Evolutionary conservation across 2,888 invertebrate genomes (phyloP).

Genomic region (Aphidoletes aphidimyza): DNA sequence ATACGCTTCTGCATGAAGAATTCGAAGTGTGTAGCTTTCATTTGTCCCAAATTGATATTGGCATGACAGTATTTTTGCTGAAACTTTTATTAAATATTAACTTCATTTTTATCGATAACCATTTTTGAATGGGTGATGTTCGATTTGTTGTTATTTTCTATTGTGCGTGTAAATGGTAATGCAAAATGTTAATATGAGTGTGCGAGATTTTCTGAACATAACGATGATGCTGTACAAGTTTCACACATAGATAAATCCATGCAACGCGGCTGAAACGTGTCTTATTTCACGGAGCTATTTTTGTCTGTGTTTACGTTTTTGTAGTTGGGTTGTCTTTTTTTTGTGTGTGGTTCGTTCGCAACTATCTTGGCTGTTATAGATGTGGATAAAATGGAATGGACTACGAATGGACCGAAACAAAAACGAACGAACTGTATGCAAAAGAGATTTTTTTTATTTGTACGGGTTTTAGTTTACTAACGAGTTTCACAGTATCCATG

Average conservation of each 20-base stretch:
- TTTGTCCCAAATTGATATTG: no score
- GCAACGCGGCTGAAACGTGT: slow-evolving; percentile 25
- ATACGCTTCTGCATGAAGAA: no score
- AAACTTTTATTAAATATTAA: no score
- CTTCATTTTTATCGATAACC: no score
- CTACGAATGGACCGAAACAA: background rate
- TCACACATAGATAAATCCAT: slow-evolving; percentile 29
- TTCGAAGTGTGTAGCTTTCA: no score
- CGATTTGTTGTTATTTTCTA: background rate
- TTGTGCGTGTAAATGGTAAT: slow-evolving; percentile 37
- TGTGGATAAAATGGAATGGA: background rate
- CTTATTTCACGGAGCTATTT: slow-evolving; percentile 20
- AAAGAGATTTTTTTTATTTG: background rate
- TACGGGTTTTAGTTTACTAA: slow-evolving; percentile 37
- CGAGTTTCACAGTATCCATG: background rate
- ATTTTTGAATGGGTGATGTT: no score
- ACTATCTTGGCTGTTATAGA: background rate
- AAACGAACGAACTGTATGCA: background rate
- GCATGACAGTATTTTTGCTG: no score
- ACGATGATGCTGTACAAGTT: no score
- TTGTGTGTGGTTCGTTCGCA: background rate
- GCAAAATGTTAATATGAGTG: slow-evolving; percentile 4
- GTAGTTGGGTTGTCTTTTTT: background rate
- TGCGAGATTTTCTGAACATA: no score
- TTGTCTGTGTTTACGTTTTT: slow-evolving; percentile 12